Evolutionary conservation across 2,797 vertebrate species (phyloP), one percentile per base, ranked within the genome.

Genomic region (Triplophysa bombifrons): DNA sequence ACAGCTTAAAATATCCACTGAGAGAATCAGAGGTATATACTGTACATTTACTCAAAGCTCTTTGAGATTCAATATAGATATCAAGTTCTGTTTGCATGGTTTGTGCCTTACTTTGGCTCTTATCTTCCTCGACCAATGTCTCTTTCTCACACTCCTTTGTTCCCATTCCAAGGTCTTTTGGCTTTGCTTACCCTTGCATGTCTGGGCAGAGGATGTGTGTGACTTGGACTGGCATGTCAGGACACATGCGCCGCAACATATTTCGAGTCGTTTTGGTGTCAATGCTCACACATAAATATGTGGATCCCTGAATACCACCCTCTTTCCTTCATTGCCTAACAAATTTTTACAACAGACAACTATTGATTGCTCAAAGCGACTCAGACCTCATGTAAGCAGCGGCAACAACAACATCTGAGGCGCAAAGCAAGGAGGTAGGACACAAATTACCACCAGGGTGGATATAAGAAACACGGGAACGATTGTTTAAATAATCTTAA

Each of bases 141-240:
- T 46, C 13, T 68, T 66, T 76, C 61, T 30, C 73, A 48, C 41
- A 44, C 41, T 73, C 41, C 34, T 68, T 71, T 68, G 50, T 74
- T 76, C 25, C 76, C 58, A 77, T 78, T 56, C 61, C 78, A 85
- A 72, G 71, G 60, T 14, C 72, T 75, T 85, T 83, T 71, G 81
- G 74, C 80, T 68, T 72, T 82, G 74, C 74, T 83, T 67, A 83
- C 74, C 61, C 48, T 51, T 76, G 78, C 84, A 78, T 75, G 84
- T 81, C 78, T 78, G 75, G 81, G 78, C 84, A 85, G 65, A 80
- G 64, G n/a, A 25, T 71, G 44, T 80, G 81, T 76, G 74, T 61
- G 38, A 68, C 63, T 78, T 64, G 48, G 74, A 79, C 80, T 81
- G 78, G 78, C 84, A 48, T 83, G 84, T 83, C 71, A 72, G 75